A percentile compares a stretch with the other conserved stretches of the same genome.
Conservation (phyloP, 2,888 invertebrate species). For the Torymus aiolomorphi region DNA sequence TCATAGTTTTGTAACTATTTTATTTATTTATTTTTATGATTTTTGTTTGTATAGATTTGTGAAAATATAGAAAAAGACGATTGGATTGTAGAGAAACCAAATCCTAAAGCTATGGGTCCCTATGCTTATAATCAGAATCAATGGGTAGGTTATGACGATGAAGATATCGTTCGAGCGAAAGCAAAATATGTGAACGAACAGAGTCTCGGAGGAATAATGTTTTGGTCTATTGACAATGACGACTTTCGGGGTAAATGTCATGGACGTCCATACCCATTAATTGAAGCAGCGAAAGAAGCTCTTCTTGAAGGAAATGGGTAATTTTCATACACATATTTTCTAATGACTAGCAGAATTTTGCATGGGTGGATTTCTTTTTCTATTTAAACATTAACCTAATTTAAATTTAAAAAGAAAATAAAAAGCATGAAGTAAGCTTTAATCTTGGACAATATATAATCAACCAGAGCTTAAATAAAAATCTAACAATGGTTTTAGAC, state of each 20-base stretch:
- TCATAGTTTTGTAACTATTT: too few relatives aligned
- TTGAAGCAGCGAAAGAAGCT: conserved; percentile 92
- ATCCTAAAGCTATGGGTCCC: conserved; percentile 90
- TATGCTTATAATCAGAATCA: conserved; percentile 91
- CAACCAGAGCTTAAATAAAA: too few relatives aligned
- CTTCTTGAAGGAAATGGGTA: conserved; percentile 83
- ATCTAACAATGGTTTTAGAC: too few relatives aligned
- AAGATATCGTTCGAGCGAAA: conserved; percentile 88
- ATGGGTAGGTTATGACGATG: conserved; percentile 96
- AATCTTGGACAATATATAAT: too few relatives aligned
- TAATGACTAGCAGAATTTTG: too few relatives aligned
- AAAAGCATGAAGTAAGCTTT: too few relatives aligned
- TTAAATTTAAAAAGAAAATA: too few relatives aligned
- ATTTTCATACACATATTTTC: conserved; percentile 42
- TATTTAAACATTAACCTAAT: too few relatives aligned
- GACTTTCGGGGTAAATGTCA: conserved; percentile 95
- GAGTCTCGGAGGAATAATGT: conserved; percentile 92
- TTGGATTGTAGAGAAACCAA: conserved; percentile 90
- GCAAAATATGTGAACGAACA: conserved; percentile 90
- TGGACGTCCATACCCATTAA: conserved; percentile 90
- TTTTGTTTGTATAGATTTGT: conserved; percentile 84
- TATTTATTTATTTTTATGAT: too few relatives aligned
- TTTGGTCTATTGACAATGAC: conserved; percentile 96
- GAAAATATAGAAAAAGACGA: conserved; percentile 85
- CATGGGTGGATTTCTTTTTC: too few relatives aligned